phyloP scores from a whole-genome alignment of 2,888 invertebrate genomes.

The Sinhomidia bicolor region DNA sequence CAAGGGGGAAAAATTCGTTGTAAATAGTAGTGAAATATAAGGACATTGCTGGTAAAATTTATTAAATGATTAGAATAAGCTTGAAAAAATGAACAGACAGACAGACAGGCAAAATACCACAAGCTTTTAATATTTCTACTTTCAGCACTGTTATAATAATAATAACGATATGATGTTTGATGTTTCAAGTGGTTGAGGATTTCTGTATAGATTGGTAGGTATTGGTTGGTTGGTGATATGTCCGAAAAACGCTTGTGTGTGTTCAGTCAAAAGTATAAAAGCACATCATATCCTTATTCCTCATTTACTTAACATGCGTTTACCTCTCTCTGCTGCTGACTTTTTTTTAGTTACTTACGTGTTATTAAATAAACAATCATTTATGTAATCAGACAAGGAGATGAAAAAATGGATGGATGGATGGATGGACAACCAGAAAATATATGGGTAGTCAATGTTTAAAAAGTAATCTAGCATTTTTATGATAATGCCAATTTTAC shows the following conservation, averaged over 20 bases:
- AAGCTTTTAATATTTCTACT: no score
- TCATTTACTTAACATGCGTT: background rate
- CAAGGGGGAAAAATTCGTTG: background rate
- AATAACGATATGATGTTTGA: background rate
- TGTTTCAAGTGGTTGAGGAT: no score
- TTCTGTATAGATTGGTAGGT: background rate
- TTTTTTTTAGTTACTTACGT: slow-evolving; percentile 4
- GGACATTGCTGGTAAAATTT: no score
- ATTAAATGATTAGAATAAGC: no score
- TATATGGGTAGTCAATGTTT: background rate
- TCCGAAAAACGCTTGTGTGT: background rate
- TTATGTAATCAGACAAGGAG: slow-evolving; percentile 49
- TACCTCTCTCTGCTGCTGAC: no score
- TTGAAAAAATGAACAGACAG: no score
- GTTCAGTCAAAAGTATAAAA: background rate
- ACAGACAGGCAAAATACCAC: no score
- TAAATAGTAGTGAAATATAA: background rate
- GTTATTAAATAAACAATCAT: slow-evolving; percentile 58
- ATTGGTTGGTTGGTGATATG: background rate
- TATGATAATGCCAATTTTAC: slow-evolving; percentile 57
- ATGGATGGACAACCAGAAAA: background rate
- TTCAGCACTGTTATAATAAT: background rate
- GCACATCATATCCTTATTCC: background rate
- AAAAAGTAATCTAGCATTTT: slow-evolving; percentile 7
- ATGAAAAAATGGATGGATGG: background rate